Percentiles rank a stretch among this genome's conserved stretches.
phyloP scores from a whole-genome alignment of 2,113 vertebrate genomes.

The Pelmatolapia mariae region DNA sequence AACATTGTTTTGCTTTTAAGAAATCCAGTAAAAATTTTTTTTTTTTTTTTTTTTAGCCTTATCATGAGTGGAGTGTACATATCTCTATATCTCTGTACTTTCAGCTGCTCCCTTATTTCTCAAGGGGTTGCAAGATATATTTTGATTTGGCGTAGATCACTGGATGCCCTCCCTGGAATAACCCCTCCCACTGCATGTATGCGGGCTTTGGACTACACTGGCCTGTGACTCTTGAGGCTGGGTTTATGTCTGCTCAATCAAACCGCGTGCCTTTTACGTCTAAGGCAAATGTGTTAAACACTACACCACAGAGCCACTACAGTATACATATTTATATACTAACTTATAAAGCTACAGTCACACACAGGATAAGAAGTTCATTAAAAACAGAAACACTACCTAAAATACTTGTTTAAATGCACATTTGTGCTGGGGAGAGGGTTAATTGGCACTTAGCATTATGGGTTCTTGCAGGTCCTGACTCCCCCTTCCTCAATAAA shows the following conservation, averaged over 20 bases:
- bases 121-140: neutral
- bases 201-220: neutral
- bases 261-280: neutral
- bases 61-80: neutral
- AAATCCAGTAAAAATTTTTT: neutral
- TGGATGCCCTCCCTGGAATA: neutral
- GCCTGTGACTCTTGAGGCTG: neutral
- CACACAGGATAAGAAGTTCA: neutral
- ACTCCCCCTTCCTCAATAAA: constrained; percentile 33
- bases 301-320: neutral
- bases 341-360: neutral
- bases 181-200: neutral
- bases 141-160: neutral
- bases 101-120: neutral
- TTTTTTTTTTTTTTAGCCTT: neutral
- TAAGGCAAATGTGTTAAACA: neutral
- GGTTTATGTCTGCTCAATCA: neutral
- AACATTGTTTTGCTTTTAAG: neutral
- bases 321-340: neutral
- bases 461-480: constrained; percentile 11
- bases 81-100: neutral
- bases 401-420: neutral
- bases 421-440: neutral
- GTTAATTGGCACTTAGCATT: constrained; percentile 50
- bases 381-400: neutral